phyloP scores from a whole-genome alignment of 2,888 invertebrate genomes.

The Cryptus armator region DNA sequence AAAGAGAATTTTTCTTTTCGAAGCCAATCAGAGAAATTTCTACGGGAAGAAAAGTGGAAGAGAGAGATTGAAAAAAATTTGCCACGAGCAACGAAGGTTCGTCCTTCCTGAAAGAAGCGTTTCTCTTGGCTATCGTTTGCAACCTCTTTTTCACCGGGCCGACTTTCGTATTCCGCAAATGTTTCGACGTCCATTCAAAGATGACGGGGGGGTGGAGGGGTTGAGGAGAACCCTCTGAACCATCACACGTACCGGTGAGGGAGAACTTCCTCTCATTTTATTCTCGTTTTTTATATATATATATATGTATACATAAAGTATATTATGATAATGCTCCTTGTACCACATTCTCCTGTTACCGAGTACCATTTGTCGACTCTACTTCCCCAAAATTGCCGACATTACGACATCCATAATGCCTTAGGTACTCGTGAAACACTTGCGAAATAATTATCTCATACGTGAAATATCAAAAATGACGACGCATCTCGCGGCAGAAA shows the following conservation, averaged over 20 bases:
- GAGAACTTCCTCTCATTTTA: constrained; percentile 36
- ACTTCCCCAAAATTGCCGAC: neutral
- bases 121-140: neutral
- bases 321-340: neutral
- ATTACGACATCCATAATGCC: neutral
- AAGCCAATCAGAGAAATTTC: neutral
- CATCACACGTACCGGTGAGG: constrained; percentile 37
- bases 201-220: neutral
- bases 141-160: constrained; percentile 18
- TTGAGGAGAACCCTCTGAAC: neutral
- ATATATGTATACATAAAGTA: constrained; percentile 12
- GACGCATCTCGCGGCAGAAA: too few species aligned
- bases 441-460: too few species aligned
- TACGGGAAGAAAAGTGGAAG: neutral
- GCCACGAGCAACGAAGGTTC: neutral
- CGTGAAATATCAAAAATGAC: too few species aligned
- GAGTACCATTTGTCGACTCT: neutral
- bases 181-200: constrained; percentile 26
- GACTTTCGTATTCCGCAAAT: constrained; percentile 49
- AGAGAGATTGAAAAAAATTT: neutral
- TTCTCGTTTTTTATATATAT: constrained; percentile 1
- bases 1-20: neutral
- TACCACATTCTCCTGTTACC: constrained; percentile 20
- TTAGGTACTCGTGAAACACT: too few species aligned
- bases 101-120: constrained; percentile 34